These are phyloP conservation scores for Lepidochrysops patricia DNA, from an alignment of 2,888 invertebrate species.

Conservation along the genomic window DNA sequence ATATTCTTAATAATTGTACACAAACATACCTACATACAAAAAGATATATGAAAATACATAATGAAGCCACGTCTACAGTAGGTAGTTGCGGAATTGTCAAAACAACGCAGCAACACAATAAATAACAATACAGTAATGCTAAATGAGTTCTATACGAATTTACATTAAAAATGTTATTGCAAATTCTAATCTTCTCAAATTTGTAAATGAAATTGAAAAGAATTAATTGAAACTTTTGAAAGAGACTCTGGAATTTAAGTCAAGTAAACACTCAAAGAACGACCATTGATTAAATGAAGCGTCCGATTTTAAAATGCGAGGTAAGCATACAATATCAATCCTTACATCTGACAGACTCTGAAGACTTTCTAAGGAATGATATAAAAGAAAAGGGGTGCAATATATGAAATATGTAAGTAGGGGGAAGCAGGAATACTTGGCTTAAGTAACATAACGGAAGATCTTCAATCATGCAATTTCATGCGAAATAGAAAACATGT, in stretches of 20 bases:
- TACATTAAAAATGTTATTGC: background rate
- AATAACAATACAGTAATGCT: background rate
- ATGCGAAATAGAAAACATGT: background rate
- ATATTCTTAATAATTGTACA: too few relatives aligned
- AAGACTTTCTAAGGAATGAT: conserved; percentile 8
- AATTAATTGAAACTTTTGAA: conserved; percentile 32
- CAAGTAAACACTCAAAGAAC: conserved; percentile 48
- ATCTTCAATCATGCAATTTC: conserved; percentile 8
- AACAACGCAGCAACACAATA: too few relatives aligned
- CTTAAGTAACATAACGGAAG: conserved; percentile 6
- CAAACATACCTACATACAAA: too few relatives aligned
- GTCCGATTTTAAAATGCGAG: conserved; percentile 42
- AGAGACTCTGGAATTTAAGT: conserved; percentile 35
- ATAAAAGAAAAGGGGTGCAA: conserved; percentile 12
- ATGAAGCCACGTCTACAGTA: background rate
- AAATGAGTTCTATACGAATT: background rate
- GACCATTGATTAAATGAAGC: conserved; percentile 51
- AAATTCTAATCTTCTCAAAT: conserved; percentile 7
- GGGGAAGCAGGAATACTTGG: background rate
- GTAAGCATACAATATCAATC: conserved; percentile 38
- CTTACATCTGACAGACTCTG: background rate
- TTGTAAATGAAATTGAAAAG: conserved; percentile 21
- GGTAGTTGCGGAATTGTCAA: too few relatives aligned
- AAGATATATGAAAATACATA: too few relatives aligned
- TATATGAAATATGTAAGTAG: conserved; percentile 11